Evolutionary conservation across 1,140 invertebrate genomes (phyloP).

Genomic region (Lithobius niger): DNA sequence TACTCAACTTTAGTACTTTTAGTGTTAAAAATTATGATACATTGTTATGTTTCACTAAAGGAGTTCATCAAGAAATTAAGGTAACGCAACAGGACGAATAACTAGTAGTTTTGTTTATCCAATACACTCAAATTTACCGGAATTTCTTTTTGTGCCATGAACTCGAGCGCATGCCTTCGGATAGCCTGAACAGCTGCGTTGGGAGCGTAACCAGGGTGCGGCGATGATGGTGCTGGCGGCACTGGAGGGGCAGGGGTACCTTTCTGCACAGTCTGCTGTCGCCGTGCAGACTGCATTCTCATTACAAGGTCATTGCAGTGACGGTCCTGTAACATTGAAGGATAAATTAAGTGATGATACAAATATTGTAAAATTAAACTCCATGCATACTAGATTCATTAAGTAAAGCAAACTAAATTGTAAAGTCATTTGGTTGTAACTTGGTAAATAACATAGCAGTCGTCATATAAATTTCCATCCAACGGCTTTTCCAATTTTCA

Average conservation of each 20-base stretch:
- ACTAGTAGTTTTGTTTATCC: neutral
- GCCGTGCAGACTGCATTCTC: conserved; percentile 35
- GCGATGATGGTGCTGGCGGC: conserved; percentile 34
- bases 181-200: conserved; percentile 91
- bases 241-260: conserved; percentile 30
- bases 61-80: conserved; percentile 10
- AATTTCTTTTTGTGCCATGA: conserved; percentile 74
- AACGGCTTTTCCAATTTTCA: no score
- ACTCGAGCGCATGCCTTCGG: conserved; percentile 78
- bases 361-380: conserved; percentile 7
- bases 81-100: neutral
- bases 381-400: no score
- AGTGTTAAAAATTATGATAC: no score
- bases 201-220: conserved; percentile 44
- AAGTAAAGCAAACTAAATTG: neutral
- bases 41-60: no score
- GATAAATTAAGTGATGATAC: conserved; percentile 6
- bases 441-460: no score
- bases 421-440: neutral
- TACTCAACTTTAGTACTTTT: no score
- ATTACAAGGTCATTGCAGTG: conserved; percentile 60
- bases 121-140: conserved; percentile 43
- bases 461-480: no score
- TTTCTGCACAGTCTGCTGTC: conserved; percentile 45
- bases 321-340: conserved; percentile 47